phyloP scores from a whole-genome alignment of 2,113 vertebrate genomes.

The Sinocyclocheilus anophthalmus region DNA sequence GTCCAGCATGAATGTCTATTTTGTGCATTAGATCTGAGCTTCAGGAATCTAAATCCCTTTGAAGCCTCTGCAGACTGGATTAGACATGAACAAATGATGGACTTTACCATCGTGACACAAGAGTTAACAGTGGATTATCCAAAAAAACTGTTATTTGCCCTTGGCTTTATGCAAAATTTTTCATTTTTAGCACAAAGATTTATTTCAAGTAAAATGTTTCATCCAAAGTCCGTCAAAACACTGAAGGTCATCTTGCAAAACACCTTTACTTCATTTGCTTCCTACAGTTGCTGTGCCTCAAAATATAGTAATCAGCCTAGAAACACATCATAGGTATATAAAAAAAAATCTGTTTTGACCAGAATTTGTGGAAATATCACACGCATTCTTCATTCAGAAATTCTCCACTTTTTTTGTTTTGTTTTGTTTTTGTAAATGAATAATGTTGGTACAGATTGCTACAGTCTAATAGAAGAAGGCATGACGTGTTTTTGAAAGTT shows the following conservation, averaged over 20 bases:
- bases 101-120: background rate
- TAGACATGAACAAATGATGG: background rate
- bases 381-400: background rate
- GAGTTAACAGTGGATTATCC: slow-evolving; percentile 21
- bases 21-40: slow-evolving; percentile 10
- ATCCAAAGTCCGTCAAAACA: background rate
- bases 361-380: background rate
- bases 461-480: background rate
- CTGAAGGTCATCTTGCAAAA: background rate
- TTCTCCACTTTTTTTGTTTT: background rate
- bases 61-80: slow-evolving; percentile 21
- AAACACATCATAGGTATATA: background rate
- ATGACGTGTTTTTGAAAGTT: background rate
- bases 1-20: background rate
- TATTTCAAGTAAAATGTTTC: background rate
- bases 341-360: too few species aligned
- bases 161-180: background rate
- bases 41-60: slow-evolving; percentile 47
- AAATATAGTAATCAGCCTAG: background rate
- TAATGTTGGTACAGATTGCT: background rate
- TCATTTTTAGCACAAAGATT: background rate
- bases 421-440: background rate
- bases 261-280: too few species aligned
- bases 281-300: background rate
- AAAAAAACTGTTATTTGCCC: background rate